Conservation (phyloP, 2,797 vertebrate genomes). For the Scarus forsteni region DNA sequence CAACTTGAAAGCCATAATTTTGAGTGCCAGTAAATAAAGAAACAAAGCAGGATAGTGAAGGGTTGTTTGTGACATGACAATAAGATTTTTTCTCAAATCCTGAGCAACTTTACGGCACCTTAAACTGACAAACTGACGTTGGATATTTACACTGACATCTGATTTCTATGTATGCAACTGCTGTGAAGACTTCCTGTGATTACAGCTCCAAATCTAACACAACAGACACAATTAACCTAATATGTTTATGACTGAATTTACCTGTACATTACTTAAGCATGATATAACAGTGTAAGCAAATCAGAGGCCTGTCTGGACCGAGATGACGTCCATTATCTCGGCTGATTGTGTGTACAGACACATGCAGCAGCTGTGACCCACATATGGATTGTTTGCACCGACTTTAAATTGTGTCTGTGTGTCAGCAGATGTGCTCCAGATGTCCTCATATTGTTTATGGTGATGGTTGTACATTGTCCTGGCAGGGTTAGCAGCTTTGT, state of each 20-base stretch:
- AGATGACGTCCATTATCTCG: neutral
- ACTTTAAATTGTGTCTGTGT: slow-evolving; percentile 15
- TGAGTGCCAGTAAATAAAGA: too few relatives aligned
- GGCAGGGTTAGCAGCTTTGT: slow-evolving; percentile 22
- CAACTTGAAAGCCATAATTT: too few relatives aligned
- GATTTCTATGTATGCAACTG: neutral
- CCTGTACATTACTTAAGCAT: neutral
- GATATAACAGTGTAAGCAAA: neutral
- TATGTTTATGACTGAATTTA: neutral
- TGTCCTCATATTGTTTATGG: slow-evolving; percentile 49
- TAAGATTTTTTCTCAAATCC: too few relatives aligned
- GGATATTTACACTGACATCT: neutral
- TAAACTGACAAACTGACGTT: too few relatives aligned
- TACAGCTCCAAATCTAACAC: neutral
- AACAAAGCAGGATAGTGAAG: too few relatives aligned
- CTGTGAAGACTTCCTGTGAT: too few relatives aligned
- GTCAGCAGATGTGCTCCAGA: slow-evolving; percentile 49
- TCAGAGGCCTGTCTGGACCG: slow-evolving; percentile 6
- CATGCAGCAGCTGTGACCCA: slow-evolving; percentile 33
- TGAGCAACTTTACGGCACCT: too few relatives aligned
- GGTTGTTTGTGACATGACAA: too few relatives aligned
- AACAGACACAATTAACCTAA: neutral
- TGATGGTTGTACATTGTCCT: slow-evolving; percentile 26
- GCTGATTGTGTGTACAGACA: neutral
- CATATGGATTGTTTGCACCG: slow-evolving; percentile 24